Base-by-base conservation (phyloP, 2,797 vertebrate genomes). In the Oryzias sinensis region DNA sequence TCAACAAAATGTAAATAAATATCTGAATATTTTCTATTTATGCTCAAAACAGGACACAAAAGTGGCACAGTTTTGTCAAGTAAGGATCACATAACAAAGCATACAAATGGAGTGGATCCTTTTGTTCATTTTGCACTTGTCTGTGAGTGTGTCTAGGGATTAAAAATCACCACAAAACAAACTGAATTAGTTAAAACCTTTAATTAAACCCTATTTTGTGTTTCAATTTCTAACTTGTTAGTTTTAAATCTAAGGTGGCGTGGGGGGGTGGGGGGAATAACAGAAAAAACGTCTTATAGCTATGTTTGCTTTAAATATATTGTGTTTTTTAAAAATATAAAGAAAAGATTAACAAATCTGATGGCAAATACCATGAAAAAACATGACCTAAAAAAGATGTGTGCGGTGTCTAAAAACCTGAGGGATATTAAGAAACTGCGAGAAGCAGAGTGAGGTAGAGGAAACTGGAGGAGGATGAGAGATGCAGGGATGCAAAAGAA, bases 371-470 rank as follows among this genome's bases (percentile, higher is more conserved):
- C 52, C 37, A 67, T 65, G 49, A 57, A 74, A 49, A 69, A 56
- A 62, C 16, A 17, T 42, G 20, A 52, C 51, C 50, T 53, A 40
- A 72, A 64, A 37, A 71, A 75, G 33, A 70, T 44, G 62, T 50
- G 72, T 43, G 71, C 4, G 46, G 53, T 59, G 64, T 47, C 25
- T 50, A 53, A 57, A 74, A 69, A 61, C 29, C 56, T 45, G 47
- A 65, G 56, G 62, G 70, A 68, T 45, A 71, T 72, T 59, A 70
- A 81, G 56, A 74, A 62, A 70, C 41, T 58, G 59, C 56, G 49
- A 52, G 72, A 67, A 73, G 62, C 24, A 58, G 69, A 73, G 59
- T 74, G 68, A 74, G 68, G 61, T 58, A 61, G 71, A 71, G 65
- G 68, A 68, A 54, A 56, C 59, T 61, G 73, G 72, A 63, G 61